Percentiles rank a stretch among this genome's conserved stretches.
These are phyloP conservation scores for Mastomys coucha DNA, from an alignment of 2,113 vertebrate genomes.

Conservation along the genomic window DNA sequence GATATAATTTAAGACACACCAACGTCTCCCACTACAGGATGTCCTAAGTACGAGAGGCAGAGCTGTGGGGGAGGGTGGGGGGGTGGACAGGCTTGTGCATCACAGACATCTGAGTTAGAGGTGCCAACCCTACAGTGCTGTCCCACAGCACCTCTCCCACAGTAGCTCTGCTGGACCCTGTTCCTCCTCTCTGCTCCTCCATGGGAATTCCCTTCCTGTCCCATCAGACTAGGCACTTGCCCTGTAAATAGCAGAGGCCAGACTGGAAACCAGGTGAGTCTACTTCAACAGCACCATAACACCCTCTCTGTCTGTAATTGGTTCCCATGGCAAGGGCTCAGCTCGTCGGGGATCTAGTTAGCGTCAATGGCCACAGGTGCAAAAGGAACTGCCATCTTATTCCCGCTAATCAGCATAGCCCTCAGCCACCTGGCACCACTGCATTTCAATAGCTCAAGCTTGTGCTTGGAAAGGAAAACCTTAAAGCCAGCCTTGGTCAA, in stretches of 20 bases:
- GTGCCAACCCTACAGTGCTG: not conserved
- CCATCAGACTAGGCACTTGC: not conserved
- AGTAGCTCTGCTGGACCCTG: not conserved
- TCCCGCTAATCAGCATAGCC: not conserved
- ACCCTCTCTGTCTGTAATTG: not conserved
- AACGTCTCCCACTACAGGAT: not conserved
- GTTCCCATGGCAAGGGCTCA: not conserved
- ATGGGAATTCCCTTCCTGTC: not conserved
- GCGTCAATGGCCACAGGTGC: not conserved
- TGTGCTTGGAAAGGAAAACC: not conserved
- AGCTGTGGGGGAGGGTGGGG: not conserved
- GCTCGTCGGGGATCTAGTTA: not conserved
- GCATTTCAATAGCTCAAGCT: not conserved
- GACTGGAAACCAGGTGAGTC: not conserved
- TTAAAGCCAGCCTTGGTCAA: not conserved
- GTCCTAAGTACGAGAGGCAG: not conserved
- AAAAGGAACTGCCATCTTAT: not conserved
- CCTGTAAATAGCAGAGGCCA: not conserved
- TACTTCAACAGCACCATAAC: not conserved
- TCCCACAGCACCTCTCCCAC: not conserved
- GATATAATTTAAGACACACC: not conserved
- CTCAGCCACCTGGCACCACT: not conserved
- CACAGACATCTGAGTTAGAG: not conserved
- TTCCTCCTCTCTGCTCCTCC: not conserved
- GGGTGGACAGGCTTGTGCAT: not conserved